Evolutionary conservation across 2,888 invertebrate genomes (phyloP).

Genomic region (Cetonia aurata): DNA sequence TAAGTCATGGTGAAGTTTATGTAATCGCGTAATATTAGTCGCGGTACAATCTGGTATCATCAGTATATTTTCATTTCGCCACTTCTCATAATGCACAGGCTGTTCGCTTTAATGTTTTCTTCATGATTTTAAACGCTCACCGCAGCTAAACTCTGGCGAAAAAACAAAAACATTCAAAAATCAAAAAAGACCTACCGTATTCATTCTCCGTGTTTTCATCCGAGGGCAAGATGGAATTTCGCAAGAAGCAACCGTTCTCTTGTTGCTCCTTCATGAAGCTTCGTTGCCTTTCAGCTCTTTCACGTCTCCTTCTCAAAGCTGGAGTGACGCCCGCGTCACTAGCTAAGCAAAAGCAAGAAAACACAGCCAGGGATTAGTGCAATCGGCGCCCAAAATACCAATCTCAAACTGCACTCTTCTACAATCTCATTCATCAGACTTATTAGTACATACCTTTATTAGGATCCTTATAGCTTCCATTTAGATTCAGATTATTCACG

Average conservation of each 20-base stretch:
- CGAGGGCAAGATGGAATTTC: conserved; percentile 63
- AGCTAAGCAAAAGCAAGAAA: conserved; percentile 59
- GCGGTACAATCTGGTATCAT: too few relatives aligned
- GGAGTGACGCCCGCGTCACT: conserved; percentile 83
- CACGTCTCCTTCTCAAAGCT: conserved; percentile 82
- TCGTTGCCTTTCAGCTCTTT: conserved; percentile 86
- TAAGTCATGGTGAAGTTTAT: too few relatives aligned
- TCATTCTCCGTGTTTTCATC: conserved; percentile 59
- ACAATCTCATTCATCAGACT: too few relatives aligned
- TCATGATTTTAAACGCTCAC: background rate
- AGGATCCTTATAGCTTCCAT: conserved; percentile 71
- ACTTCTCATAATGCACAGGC: background rate
- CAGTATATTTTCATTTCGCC: too few relatives aligned
- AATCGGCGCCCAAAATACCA: conserved; percentile 3
- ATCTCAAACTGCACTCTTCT: too few relatives aligned
- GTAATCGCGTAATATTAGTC: too few relatives aligned
- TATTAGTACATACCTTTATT: too few relatives aligned
- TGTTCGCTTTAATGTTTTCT: background rate
- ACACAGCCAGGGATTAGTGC: background rate
- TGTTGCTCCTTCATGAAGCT: conserved; percentile 87
- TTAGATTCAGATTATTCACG: conserved; percentile 68
- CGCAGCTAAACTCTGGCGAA: background rate
- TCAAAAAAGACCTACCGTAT: conserved; percentile 59
- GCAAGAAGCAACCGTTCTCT: conserved; percentile 72
- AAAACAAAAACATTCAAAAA: conserved; percentile 14